Evolutionary conservation across 2,888 invertebrate species (phyloP).

Genomic region (Phaedon cochleariae): DNA sequence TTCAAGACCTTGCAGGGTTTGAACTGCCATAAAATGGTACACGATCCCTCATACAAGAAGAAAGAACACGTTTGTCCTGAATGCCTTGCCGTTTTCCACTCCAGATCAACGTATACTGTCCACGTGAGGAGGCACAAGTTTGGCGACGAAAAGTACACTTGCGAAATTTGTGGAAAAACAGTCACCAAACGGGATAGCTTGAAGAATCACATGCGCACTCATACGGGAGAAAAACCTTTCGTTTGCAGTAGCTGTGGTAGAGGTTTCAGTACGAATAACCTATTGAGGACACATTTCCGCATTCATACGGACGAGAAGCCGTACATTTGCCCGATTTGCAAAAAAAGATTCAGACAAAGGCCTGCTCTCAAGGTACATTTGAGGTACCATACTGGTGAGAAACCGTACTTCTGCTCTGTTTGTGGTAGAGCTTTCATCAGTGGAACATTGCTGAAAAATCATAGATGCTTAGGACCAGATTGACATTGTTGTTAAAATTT

Average conservation of each 20-base stretch:
- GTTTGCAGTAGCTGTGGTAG: slow-evolving; percentile 50
- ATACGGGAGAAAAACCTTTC: slow-evolving; percentile 51
- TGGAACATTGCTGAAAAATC: slow-evolving; percentile 61
- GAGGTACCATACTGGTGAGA: slow-evolving; percentile 66
- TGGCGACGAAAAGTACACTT: slow-evolving; percentile 37
- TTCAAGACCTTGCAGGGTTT: slow-evolving; percentile 44
- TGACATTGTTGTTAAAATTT: not conserved
- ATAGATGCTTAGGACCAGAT: slow-evolving; percentile 31
- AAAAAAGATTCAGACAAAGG: slow-evolving; percentile 34
- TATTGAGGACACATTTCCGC: slow-evolving; percentile 41
- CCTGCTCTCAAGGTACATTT: slow-evolving; percentile 57
- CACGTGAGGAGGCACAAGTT: slow-evolving; percentile 46
- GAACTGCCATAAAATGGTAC: slow-evolving; percentile 39
- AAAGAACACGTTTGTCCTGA: slow-evolving; percentile 40
- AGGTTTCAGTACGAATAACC: slow-evolving; percentile 46
- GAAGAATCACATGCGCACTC: slow-evolving; percentile 46
- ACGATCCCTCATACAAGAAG: slow-evolving; percentile 41
- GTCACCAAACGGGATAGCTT: slow-evolving; percentile 39
- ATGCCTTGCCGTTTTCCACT: slow-evolving; percentile 40
- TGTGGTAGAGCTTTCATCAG: slow-evolving; percentile 67
- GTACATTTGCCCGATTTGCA: slow-evolving; percentile 31
- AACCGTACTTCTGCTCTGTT: slow-evolving; percentile 51
- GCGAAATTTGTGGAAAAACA: slow-evolving; percentile 48
- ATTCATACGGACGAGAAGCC: slow-evolving; percentile 41
- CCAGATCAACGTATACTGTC: slow-evolving; percentile 30